Evolutionary conservation across 2,113 vertebrate genomes (phyloP).

Genomic region (Podarcis cretensis): DNA sequence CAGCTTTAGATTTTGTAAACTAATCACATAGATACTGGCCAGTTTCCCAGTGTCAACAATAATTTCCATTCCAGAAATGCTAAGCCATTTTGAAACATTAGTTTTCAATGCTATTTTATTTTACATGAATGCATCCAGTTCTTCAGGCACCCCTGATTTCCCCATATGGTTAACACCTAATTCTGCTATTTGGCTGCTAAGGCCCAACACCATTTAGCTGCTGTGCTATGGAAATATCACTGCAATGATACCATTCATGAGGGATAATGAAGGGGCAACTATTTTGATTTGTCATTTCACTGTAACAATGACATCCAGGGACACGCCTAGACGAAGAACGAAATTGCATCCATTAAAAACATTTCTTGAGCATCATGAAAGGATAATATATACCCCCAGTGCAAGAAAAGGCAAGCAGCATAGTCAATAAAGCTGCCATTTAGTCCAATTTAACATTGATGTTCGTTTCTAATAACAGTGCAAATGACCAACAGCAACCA

Average conservation of each 20-base stretch:
- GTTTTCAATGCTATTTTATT: neutral
- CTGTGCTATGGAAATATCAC: conserved; percentile 6
- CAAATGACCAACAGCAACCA: too few species aligned
- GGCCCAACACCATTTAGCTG: neutral
- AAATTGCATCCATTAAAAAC: neutral
- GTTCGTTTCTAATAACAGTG: too few species aligned
- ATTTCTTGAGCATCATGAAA: neutral
- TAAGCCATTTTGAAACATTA: neutral
- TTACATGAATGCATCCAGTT: neutral
- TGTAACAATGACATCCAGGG: neutral
- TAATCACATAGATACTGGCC: conserved; percentile 1
- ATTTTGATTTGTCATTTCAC: conserved; percentile 6
- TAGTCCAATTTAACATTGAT: neutral
- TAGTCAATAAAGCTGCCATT: neutral
- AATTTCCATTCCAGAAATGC: neutral
- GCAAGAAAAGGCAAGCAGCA: neutral
- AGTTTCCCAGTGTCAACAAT: neutral
- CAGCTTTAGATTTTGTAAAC: neutral
- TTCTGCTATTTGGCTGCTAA: neutral
- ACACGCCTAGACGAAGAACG: neutral
- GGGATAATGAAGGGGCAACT: neutral
- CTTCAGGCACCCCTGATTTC: neutral
- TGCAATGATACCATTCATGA: neutral
- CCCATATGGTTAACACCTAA: neutral
- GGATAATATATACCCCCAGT: conserved; percentile 1